phyloP scores from a whole-genome alignment of 2,113 vertebrate genomes.

The Eurypyga helias region DNA sequence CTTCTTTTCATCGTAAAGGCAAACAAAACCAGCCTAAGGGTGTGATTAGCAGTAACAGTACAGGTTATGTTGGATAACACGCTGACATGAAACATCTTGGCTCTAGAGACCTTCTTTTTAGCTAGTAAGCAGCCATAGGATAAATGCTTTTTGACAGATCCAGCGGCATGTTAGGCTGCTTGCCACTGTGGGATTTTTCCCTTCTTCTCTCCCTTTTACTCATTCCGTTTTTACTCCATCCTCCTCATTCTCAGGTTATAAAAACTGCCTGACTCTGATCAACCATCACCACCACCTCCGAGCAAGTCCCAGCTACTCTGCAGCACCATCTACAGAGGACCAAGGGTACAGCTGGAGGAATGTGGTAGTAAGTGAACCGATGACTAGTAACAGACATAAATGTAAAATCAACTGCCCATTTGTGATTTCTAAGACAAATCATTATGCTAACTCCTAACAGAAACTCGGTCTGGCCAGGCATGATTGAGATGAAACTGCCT shows the following conservation, averaged over 20 bases:
- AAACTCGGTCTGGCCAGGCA: not conserved
- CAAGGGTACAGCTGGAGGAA: slow-evolving; percentile 81
- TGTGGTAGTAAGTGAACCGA: slow-evolving; percentile 75
- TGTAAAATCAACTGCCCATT: not conserved
- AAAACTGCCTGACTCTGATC: slow-evolving; percentile 78
- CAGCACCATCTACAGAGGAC: slow-evolving; percentile 72
- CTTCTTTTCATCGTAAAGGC: not conserved
- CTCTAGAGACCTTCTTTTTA: not conserved
- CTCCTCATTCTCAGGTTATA: slow-evolving; percentile 72
- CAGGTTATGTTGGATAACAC: not conserved
- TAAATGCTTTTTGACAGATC: not conserved
- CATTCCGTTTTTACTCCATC: not conserved
- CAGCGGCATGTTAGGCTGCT: not conserved
- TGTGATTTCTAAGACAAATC: not conserved
- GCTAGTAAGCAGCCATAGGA: not conserved
- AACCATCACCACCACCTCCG: slow-evolving; percentile 74
- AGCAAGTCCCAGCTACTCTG: slow-evolving; percentile 75
- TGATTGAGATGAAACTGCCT: not conserved
- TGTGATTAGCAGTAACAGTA: not conserved
- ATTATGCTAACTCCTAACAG: not conserved
- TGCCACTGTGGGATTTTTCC: accelerated
- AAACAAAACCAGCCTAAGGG: not conserved
- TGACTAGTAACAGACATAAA: not conserved
- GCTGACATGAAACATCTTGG: not conserved
- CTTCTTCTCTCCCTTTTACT: not conserved